Evolutionary conservation across 2,888 invertebrate genomes (phyloP), one percentile per base, ranked within the genome.

Genomic region (Drosophila dives): DNA sequence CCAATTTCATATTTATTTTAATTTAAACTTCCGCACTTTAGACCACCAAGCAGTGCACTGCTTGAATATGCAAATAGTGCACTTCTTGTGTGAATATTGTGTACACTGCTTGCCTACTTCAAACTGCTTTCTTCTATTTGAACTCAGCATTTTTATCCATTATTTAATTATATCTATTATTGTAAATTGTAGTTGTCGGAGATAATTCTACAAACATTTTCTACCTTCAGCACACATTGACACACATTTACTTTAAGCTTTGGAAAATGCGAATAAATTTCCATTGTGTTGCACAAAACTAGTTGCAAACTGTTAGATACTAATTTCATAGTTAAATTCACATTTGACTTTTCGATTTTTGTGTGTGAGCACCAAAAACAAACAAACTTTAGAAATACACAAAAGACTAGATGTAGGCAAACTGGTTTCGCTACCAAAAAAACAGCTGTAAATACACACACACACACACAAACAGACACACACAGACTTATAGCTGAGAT

Each of bases 381-480:
- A 72, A 61, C 61, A 71, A 55, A 55, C 12, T 32, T 49, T 71
- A 60, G 75, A 65, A 77, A 73, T 54, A 61, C 38, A 50, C 34
- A 34, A 55, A 56, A 64, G 63, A 56, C 29, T 62, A 67, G 64
- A 48, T 40, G 56, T 32, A 32, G 45, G 32, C 40, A 83, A 89
- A 84, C 83, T 78, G 89, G 89, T 89, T 84, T 86, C 49, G 49
- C 67, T 64, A 71, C 20, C 56, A 55, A 85, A 81, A 29, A 29
- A 29, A 29, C 89, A 87, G 85, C 87, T 89, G 89, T 72, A 72
- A 74, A 60, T 64, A 78, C 69, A 80, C 61, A 49, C 29, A 29
- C 49, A 53, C 72, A 79, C 63, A 58, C 34, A 71, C 51, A 58
- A 34, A 71, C 51, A 58, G 38, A 71, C 51, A 60, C 51, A 58